phyloP scores from a whole-genome alignment of 2,888 invertebrate species.

The Poecilus cupreus region DNA sequence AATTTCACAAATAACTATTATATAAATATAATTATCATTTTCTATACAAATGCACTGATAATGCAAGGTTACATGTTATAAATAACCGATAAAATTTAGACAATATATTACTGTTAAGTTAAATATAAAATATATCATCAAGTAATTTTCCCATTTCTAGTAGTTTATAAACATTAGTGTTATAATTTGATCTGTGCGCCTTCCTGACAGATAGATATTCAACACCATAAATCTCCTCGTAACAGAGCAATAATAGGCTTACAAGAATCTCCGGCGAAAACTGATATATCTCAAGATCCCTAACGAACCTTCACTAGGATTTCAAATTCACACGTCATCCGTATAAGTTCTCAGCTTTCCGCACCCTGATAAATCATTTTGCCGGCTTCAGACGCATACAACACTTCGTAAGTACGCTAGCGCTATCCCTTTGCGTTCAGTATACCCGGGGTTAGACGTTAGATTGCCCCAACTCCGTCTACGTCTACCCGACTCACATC shows the following conservation, averaged over 20 bases:
- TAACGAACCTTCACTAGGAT: constrained; percentile 9
- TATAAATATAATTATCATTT: too few species aligned
- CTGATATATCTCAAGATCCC: constrained; percentile 2
- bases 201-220: too few species aligned
- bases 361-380: constrained; percentile 40
- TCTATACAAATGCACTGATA: too few species aligned
- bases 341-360: constrained; percentile 20
- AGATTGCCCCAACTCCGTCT: not conserved
- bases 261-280: not conserved
- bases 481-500: constrained; percentile 14
- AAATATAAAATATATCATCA: too few species aligned
- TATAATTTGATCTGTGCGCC: too few species aligned
- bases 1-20: too few species aligned
- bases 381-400: constrained; percentile 8
- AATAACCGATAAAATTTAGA: too few species aligned
- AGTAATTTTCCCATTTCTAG: too few species aligned
- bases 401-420: not conserved
- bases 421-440: not conserved
- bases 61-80: too few species aligned
- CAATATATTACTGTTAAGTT: too few species aligned
- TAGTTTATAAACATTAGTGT: too few species aligned
- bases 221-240: not conserved
- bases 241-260: constrained; percentile 28
- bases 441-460: not conserved
- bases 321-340: constrained; percentile 52